A percentile compares a stretch with the other conserved stretches of the same genome.
These are phyloP conservation scores for Sebastes fasciatus DNA, from an alignment of 2,113 vertebrate species.

Conservation along the genomic window DNA sequence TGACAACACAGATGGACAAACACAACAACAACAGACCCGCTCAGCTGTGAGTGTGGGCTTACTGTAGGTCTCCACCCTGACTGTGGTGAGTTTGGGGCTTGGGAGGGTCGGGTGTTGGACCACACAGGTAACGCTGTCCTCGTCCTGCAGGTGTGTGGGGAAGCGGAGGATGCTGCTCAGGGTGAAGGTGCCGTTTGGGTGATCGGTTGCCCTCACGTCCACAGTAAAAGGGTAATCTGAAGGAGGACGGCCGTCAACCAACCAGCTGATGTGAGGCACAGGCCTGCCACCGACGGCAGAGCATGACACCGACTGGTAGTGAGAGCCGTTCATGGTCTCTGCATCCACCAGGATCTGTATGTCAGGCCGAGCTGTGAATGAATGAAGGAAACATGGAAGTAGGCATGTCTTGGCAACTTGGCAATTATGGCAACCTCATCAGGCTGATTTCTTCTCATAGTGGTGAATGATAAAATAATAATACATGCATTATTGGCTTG, in stretches of 20 bases:
- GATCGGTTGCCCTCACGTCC: neutral
- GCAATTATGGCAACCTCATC: neutral
- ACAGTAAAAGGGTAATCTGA: slow-evolving; percentile 49
- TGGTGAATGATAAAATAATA: neutral
- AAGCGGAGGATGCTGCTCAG: slow-evolving; percentile 73
- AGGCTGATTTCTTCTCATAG: neutral
- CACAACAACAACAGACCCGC: neutral
- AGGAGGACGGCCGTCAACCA: slow-evolving; percentile 47
- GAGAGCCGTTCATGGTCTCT: slow-evolving; percentile 66
- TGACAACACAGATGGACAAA: neutral
- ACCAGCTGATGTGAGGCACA: slow-evolving; percentile 73
- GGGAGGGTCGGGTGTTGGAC: slow-evolving; percentile 74
- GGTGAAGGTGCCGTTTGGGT: slow-evolving; percentile 73
- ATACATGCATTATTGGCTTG: neutral
- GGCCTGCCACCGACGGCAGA: slow-evolving; percentile 71
- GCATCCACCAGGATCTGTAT: slow-evolving; percentile 48
- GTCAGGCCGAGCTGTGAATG: slow-evolving; percentile 71
- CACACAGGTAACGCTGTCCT: slow-evolving; percentile 72
- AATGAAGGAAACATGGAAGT: neutral
- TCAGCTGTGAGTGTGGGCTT: slow-evolving; percentile 26
- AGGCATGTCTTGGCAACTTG: neutral
- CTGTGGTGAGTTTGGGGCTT: slow-evolving; percentile 47
- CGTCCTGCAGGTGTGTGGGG: slow-evolving; percentile 76
- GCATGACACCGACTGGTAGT: slow-evolving; percentile 78
- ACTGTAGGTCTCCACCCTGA: slow-evolving; percentile 73